Base-by-base conservation (phyloP, 2,797 vertebrate genomes). In the Miichthys miiuy region DNA sequence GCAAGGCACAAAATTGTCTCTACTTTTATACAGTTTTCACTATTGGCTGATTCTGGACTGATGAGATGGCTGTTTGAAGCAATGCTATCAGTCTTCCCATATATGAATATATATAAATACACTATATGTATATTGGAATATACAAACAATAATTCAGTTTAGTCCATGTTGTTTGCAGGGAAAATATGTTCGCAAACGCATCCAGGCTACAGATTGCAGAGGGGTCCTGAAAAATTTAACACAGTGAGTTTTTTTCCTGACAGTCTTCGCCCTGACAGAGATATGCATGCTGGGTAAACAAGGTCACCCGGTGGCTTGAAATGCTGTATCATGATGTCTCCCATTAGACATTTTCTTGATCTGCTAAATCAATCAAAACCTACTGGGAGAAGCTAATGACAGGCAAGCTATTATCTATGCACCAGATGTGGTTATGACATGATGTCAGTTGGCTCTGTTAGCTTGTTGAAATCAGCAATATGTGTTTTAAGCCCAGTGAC, bases 241-340 rank as follows among this genome's bases (percentile, higher is more conserved):
- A 44, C 50, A 21, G 9, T 20, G 51, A 51, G 20, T 20, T 41
- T 38, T 34, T 38, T 38, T 52, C n/a, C 14, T 46, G 23, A 60
- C 25, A 38, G 16, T 20, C 25, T 34, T 48, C 65, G 42, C 17
- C 6, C 9, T 62, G 10, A 27, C 52, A 58, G 12, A 68, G 56
- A n/a, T 69, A 58, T 62, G 52, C 52, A 68, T 68, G 67, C 57
- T 67, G 64, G 55, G 42, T 38, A 71, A 58, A 68, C 41, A 77
- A 74, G 64, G 34, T 46, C 58, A 68, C 14, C 51, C 14, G 1
- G 47, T 27, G 25, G 60, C 50, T 34, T 27, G 20, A 60, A 67
- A 63, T 54, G 38, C 41, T 30, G n/a, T 47, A 25, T 62, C 27
- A 27, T 50, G 30, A 42, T 6, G 21, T 62, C 16, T 27, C 10